A percentile compares a stretch with the other conserved stretches of the same genome.
Conservation (phyloP, 1,140 invertebrate species). For the Panonychus citri region DNA sequence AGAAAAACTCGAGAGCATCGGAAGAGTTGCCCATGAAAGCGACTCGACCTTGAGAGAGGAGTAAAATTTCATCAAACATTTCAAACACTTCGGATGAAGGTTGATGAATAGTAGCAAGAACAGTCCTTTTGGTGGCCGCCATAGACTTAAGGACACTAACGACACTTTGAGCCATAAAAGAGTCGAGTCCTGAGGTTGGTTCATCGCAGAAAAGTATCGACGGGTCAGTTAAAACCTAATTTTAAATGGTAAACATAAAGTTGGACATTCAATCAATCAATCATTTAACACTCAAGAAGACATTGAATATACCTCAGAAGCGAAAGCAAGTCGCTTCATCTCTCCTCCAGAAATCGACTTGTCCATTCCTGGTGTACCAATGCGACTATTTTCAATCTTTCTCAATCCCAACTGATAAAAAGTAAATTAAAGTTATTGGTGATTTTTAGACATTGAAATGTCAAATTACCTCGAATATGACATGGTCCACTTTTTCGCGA, state of each 20-base stretch:
- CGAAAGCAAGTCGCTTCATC: conserved; percentile 62
- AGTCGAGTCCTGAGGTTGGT: conserved; percentile 61
- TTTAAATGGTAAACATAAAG: background rate
- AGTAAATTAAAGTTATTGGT: no score
- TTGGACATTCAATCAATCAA: no score
- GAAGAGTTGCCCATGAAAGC: conserved; percentile 51
- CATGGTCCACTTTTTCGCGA: conserved; percentile 64
- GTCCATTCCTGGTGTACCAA: conserved; percentile 55
- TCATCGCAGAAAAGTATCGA: conserved; percentile 63
- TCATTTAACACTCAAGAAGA: no score
- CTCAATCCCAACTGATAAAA: conserved; percentile 58
- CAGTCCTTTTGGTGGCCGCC: conserved; percentile 44
- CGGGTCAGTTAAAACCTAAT: conserved; percentile 60
- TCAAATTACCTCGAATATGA: conserved; percentile 63
- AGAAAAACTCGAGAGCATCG: conserved; percentile 50
- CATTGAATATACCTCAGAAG: conserved; percentile 60
- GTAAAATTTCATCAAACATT: conserved; percentile 51
- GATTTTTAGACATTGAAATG: no score
- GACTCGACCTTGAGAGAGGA: conserved; percentile 48
- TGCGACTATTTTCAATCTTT: conserved; percentile 49
- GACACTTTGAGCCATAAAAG: conserved; percentile 47
- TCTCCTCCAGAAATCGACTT: conserved; percentile 65
- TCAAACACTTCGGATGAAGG: conserved; percentile 69
- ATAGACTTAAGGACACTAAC: conserved; percentile 48
- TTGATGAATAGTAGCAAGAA: conserved; percentile 61